These are phyloP conservation scores for Cataglyphis hispanica DNA, from an alignment of 1,140 invertebrate species.

Conservation along the genomic window DNA sequence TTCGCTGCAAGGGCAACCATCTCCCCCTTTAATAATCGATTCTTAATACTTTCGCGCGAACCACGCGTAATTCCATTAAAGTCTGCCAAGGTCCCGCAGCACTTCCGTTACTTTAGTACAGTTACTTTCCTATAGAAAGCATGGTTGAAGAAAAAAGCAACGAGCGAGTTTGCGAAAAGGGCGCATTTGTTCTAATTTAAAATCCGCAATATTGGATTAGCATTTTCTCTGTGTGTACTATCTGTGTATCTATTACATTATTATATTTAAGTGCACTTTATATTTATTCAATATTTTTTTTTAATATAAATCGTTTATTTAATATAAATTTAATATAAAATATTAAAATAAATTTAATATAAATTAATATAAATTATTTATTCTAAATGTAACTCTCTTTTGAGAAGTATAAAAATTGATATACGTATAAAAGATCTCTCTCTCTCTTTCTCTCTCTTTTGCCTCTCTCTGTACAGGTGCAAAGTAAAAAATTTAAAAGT, in stretches of 20 bases:
- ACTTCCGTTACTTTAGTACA: conserved; percentile 31
- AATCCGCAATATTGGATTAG: background rate
- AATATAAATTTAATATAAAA: no score
- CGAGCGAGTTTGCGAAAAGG: background rate
- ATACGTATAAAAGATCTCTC: background rate
- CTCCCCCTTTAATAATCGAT: conserved; percentile 60
- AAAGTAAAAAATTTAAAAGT: background rate
- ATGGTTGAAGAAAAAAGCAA: background rate
- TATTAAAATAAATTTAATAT: no score
- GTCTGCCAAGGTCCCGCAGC: conserved; percentile 8
- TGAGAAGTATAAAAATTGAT: background rate
- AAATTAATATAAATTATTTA: no score
- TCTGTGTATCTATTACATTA: background rate
- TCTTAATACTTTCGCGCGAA: conserved; percentile 50
- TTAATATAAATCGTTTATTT: background rate
- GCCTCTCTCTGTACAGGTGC: background rate
- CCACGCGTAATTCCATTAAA: conserved; percentile 51
- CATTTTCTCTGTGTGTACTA: background rate
- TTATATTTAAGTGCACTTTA: background rate
- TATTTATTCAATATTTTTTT: background rate
- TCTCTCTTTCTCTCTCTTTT: no score
- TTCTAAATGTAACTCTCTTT: background rate
- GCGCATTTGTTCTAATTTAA: background rate
- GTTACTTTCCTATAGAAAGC: no score
- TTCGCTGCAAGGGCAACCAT: conserved; percentile 22